Base-by-base conservation (phyloP, 2,113 vertebrate species). In the Bos indicus region DNA sequence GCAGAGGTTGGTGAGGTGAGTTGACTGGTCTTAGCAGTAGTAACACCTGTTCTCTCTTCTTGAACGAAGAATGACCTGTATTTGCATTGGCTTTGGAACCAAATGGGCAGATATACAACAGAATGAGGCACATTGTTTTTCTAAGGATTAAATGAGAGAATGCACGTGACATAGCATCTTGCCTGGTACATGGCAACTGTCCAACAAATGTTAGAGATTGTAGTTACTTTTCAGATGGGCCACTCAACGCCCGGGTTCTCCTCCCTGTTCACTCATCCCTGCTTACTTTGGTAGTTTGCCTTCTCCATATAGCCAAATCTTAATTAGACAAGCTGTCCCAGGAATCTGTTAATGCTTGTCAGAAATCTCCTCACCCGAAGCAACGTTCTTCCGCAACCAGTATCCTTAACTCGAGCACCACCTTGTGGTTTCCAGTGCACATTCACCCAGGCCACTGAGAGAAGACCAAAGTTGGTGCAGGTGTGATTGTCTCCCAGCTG, bases 331-430 rank as follows among this genome's bases (percentile, higher is more conserved):
- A 83, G 21, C 21, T 40, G n/a, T 84, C 17, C 33, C 28, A 96
- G 17, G n/a, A 7, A 88, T 48, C 36, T 90, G 6, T 90, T 81
- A 28, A 33, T 48, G 40, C 43, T 82, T 12, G 2, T 36, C 51
- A 83, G 33, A 90, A 81, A 88, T 77, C 19, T 64, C 23, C 30
- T 56, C 6, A 52, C 36, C n/a, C 33, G 43, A 54, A 43, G 36
- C 82, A 78, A 36, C 54, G 4, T 43, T 71, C 46, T 46, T 84
- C 46, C 8, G 28, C 21, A 48, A 60, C 43, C 30, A 83, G 40
- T 62, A 54, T 57, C 78, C 30, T 91, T 97, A 95, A 23, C 91
- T 94, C 52, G 81, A 93, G 88, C 97, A 71, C 98, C 98, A 98
- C 80, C 98, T 97, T 9, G 97, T 97, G 98, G 95, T 15, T 77